Evolutionary conservation across 2,888 invertebrate species (phyloP).

Genomic region (Cephus runcator): DNA sequence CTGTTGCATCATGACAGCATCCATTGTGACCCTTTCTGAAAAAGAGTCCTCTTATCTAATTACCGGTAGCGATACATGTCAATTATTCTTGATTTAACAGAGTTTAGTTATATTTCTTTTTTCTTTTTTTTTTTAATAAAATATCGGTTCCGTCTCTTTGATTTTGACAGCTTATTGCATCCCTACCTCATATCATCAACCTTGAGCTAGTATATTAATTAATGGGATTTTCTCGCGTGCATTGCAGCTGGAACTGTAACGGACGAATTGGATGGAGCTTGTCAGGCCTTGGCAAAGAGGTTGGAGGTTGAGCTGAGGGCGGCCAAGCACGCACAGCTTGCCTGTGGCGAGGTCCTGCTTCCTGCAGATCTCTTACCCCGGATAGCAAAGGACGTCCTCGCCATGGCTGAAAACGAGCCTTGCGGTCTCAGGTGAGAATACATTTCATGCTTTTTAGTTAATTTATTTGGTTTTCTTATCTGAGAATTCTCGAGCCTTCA

Average conservation of each 20-base stretch:
- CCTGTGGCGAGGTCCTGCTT: constrained; percentile 86
- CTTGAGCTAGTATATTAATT: background rate
- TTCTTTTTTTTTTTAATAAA: background rate
- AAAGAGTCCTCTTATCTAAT: background rate
- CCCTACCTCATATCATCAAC: background rate
- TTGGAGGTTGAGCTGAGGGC: constrained; percentile 83
- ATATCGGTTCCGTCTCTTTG: background rate
- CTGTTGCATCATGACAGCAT: background rate
- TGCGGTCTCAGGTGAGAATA: constrained; percentile 77
- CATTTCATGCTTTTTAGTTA: background rate
- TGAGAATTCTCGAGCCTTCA: too few relatives aligned
- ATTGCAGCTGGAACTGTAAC: constrained; percentile 64
- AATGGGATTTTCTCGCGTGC: constrained; percentile 29
- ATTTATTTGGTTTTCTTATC: background rate
- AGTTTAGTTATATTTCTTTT: background rate
- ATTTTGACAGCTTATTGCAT: background rate
- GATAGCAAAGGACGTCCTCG: constrained; percentile 82
- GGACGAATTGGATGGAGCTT: constrained; percentile 69
- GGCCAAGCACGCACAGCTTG: constrained; percentile 83
- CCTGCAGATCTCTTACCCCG: constrained; percentile 84
- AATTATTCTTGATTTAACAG: background rate
- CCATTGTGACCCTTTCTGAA: background rate
- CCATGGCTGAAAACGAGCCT: constrained; percentile 88
- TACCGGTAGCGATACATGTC: background rate
- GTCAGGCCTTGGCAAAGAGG: constrained; percentile 77